Conservation (phyloP, 2,113 vertebrate species). For the Typhlomys cinereus region DNA sequence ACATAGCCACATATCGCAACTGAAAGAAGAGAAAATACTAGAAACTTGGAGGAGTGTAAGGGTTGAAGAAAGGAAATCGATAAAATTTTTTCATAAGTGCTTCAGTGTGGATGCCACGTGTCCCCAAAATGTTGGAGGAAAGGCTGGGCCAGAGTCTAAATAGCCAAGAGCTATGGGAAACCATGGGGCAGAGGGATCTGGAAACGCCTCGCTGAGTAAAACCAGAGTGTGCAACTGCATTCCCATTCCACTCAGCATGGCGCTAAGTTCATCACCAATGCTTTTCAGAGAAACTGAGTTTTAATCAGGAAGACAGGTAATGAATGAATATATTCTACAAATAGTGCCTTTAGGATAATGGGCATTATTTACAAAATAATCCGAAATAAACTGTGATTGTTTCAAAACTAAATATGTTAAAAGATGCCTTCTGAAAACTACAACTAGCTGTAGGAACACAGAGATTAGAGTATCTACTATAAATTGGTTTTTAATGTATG, state of each 20-base stretch:
- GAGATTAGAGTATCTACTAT: background rate
- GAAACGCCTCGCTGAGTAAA: background rate
- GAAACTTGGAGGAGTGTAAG: background rate
- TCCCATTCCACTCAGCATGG: background rate
- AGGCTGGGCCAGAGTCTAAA: background rate
- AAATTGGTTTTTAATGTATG: too few relatives aligned
- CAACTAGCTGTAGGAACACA: background rate
- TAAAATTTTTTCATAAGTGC: background rate
- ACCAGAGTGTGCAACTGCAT: background rate
- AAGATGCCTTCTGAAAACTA: background rate
- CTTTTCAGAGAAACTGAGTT: background rate
- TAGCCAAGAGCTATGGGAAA: background rate
- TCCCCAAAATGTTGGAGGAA: background rate
- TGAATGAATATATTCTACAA: background rate
- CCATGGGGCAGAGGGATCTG: background rate
- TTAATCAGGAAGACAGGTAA: background rate
- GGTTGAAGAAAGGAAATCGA: background rate
- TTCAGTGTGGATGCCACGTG: background rate
- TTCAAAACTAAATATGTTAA: slow-evolving; percentile 1
- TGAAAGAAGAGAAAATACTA: background rate
- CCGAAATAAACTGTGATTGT: background rate
- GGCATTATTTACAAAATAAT: background rate
- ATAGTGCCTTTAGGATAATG: background rate
- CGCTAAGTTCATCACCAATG: background rate
- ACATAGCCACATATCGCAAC: background rate